Evolutionary conservation across 2,797 vertebrate species (phyloP), one percentile per base, ranked within the genome.

Genomic region (Lemur catta): DNA sequence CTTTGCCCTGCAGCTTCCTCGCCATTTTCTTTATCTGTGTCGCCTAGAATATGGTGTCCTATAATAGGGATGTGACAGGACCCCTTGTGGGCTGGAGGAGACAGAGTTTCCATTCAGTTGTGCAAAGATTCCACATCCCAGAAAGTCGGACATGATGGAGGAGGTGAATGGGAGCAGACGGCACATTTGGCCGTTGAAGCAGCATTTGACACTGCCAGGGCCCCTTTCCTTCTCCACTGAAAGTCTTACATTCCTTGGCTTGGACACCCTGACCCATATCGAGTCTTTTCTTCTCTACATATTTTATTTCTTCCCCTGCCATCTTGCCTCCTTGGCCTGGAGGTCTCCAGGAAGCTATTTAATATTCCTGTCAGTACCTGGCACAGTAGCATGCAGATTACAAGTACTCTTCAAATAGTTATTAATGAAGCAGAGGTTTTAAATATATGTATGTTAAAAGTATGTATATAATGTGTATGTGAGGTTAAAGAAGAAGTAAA

Each of bases 91-190:
- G 43, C 52, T 89, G 33, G 55, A 76, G 81, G 72, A 52, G 9
- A 84, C 15, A 76, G 72, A 76, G 72, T 79, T 93, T 71, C 80
- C 65, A 28, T 84, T 81, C 85, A 88, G n/a, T 79, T 91, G 72
- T 92, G 38, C 46, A 46, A 35, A 65, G 52, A 61, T n/a, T 65
- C 35, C 28, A 22, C 50, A 55, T 74, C 93, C 75, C 65, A 91
- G 71, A 80, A 90, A 69, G 57, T 55, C 46, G 22, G 50, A 10
- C 43, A 11, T 59, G 91, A 55, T 35, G 63, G 69, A 84, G 38
- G 46, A 55, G 18, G 4, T 46, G 24, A 80, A 7, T 41, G 55
- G 63, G 48, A 50, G 26, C n/a, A 28, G 61, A 76, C 65, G 55
- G 76, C 59, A 14, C 48, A 46, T 67, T 43, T 79, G 85, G 67